Evolutionary conservation across 2,113 vertebrate species (phyloP), one percentile per base, ranked within the genome.

Genomic region (Butorides virescens): DNA sequence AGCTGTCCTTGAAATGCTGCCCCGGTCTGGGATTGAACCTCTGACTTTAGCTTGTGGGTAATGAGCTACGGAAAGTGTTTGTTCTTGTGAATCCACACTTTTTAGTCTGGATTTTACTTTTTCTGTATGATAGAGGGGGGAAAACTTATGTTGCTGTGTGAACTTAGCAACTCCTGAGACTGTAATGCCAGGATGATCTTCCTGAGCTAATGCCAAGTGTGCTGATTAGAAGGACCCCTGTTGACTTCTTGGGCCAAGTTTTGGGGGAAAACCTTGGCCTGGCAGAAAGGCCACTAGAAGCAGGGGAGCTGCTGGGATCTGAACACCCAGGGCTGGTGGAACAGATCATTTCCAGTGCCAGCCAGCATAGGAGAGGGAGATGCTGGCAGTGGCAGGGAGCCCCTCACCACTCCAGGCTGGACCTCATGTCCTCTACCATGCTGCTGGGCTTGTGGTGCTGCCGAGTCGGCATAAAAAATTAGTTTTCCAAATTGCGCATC

Each of bases 281-380:
- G 67, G 58, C 3, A 50, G 14, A 66, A 91, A 34, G 27, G 9
- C 11, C 29, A 8, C 56, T 84, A 34, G 15, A 65, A 95, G 26
- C 26, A 83, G 30, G 15, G 22, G 11, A 42, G 46, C 13, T 83
- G 18, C 72, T 58, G 63, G 37, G 19, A 49, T 71, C 5, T 5
- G 1, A 7, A 30, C 11, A 62, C 16, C 34, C 14, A 2, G 7
- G 34, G 8, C 21, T 71, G 37, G 19, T 3, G 5, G 63, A 50
- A 18, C 22, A 20, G 4, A 0, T 46, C 26, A 5, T 22, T 85
- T 58, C 46, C 25, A 53, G 42, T 14, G 12, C 37, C 5, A 30
- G 0, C 17, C 3, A 6, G 55, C 11, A 36, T 0, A 0, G 47
- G 19, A 58, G 25, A 78, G 10, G 6, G 7, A 0, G 3, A n/a